Percentiles rank a stretch among this genome's conserved stretches.
Evolutionary conservation across 2,113 vertebrate genomes (phyloP).

Genomic region (Plectropomus leopardus): DNA sequence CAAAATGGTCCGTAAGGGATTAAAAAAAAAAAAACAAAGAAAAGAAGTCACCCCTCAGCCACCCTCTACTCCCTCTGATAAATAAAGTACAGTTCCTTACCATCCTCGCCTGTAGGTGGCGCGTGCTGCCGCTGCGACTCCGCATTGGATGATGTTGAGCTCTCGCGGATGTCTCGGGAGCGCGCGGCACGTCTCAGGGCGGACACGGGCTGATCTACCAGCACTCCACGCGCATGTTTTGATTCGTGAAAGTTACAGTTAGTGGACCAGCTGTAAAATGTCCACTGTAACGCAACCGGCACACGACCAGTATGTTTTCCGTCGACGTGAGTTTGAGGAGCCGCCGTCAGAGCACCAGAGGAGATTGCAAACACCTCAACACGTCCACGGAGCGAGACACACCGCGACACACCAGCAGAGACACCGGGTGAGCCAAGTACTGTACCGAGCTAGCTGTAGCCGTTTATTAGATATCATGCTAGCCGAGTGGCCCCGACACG

Average conservation of each 20-base stretch:
- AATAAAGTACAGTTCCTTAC: too few species aligned
- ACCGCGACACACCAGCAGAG: neutral
- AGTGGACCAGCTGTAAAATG: constrained; percentile 60
- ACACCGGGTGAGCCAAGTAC: constrained; percentile 59
- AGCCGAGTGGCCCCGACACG: neutral
- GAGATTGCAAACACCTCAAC: constrained; percentile 5
- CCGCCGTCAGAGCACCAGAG: constrained; percentile 18
- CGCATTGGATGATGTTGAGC: neutral
- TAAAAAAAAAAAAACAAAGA: too few species aligned
- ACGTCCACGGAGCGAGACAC: constrained; percentile 3
- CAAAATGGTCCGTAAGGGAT: too few species aligned
- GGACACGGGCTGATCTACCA: neutral
- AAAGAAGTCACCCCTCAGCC: too few species aligned
- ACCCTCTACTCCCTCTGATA: too few species aligned
- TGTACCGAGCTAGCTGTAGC: constrained; percentile 25
- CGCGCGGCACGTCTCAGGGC: neutral
- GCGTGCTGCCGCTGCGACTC: neutral
- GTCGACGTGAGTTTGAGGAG: constrained; percentile 51
- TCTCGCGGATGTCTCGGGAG: neutral
- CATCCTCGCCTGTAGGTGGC: constrained; percentile 2
- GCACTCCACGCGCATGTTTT: constrained; percentile 2
- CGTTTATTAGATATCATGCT: neutral
- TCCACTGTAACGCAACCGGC: constrained; percentile 44
- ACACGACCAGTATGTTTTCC: constrained; percentile 4
- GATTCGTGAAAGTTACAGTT: constrained; percentile 38